Percentiles rank a stretch among this genome's conserved stretches.
Conservation (phyloP, 2,113 vertebrate species). For the Pandion haliaetus region DNA sequence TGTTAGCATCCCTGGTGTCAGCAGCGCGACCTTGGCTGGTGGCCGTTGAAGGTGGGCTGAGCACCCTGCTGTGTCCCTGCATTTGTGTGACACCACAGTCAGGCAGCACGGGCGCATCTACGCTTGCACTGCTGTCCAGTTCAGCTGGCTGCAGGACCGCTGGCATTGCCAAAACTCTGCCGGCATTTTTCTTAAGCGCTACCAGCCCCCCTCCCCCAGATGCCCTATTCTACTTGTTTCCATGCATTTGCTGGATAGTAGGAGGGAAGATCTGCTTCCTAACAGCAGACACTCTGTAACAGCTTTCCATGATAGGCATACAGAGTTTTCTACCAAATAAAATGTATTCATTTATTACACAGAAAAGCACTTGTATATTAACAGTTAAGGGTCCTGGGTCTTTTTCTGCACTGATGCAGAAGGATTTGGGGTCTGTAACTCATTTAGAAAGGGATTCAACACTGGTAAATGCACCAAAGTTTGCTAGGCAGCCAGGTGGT, state of each 20-base stretch:
- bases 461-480: background rate
- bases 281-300: background rate
- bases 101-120: background rate
- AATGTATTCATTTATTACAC: background rate
- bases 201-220: background rate
- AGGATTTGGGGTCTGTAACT: background rate
- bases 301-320: background rate
- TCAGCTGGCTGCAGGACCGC: background rate
- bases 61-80: background rate
- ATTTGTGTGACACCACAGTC: rapidly evolving
- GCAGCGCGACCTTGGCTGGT: background rate
- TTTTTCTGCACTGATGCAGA: background rate
- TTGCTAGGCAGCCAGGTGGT: slow-evolving; percentile 21
- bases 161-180: background rate
- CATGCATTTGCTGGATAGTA: background rate
- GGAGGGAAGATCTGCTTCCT: background rate
- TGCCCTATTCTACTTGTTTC: background rate
- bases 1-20: background rate
- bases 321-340: background rate
- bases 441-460: background rate
- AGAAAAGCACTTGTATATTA: background rate
- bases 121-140: background rate
- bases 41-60: background rate
- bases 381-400: background rate
- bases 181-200: background rate